Evolutionary conservation across 2,888 invertebrate species (phyloP), one percentile per base, ranked within the genome.

Genomic region (Spisula solida): DNA sequence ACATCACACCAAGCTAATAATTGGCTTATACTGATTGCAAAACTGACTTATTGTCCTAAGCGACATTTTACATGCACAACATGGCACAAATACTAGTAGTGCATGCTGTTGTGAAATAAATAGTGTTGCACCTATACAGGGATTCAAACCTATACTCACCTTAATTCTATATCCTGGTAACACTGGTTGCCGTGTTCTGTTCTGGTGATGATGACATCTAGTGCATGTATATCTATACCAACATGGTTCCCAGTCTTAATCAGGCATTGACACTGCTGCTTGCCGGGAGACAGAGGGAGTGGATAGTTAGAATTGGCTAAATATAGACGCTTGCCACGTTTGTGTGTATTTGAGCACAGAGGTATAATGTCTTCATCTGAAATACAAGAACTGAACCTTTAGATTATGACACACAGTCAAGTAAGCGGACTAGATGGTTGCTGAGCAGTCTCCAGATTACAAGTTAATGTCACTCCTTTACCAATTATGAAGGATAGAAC

Each of bases 231-330:
- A 85, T 94, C 93, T 47, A 95, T 90, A 0, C 95, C 95, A 20
- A 93, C 89, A 47, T 91, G 89, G 81, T 92, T 92, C 8, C 91
- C 88, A 6, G 95, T 95, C 75, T 93, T 91, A 25, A 95, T 93
- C 41, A 95, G 92, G 84, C 95, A 95, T 85, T 94, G 92, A 82
- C 95, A 95, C 60, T 94, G 91, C 18, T 88, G 89, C 18, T 91
- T 90, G 78, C 93, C 93, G 1, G 88, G 90, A 6, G 75, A 83
- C 81, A 94, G 93, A 0, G 94, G 92, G 16, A 88, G 87, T 18
- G 95, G 95, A 82, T 95, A 95, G 82, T 95, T 94, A 14, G 82
- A 80, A 85, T 95, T 95, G 55, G 95, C 91, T 5, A 95, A 89
- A 85, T 94, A 95, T 48, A 95, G 88, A 6, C 90, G 87, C 80